Percentiles rank a stretch among this genome's conserved stretches.
phyloP scores from a whole-genome alignment of 2,113 vertebrate species.

The Ophiodon elongatus region DNA sequence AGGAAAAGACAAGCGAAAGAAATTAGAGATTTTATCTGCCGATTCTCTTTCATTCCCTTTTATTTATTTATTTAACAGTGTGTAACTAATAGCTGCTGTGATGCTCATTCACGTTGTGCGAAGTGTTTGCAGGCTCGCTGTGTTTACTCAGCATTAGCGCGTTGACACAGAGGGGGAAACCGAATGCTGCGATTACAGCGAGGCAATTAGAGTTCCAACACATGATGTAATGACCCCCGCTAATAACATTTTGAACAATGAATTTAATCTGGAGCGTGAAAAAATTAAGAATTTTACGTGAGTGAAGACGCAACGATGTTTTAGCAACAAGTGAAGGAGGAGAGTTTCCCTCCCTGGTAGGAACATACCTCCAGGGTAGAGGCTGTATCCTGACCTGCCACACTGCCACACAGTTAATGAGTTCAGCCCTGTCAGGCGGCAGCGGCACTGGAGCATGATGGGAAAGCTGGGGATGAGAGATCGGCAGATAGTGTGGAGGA shows the following conservation, averaged over 20 bases:
- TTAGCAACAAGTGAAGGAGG: not conserved
- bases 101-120: not conserved
- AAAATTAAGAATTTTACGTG: not conserved
- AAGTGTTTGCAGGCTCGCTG: not conserved
- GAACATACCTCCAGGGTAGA: not conserved
- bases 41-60: too few relatives aligned
- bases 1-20: not conserved
- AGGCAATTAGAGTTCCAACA: slow-evolving; percentile 15
- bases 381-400: not conserved
- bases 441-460: not conserved
- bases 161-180: not conserved
- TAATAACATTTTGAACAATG: slow-evolving; percentile 19
- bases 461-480: not conserved
- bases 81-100: not conserved
- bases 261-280: not conserved
- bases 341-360: not conserved
- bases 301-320: not conserved
- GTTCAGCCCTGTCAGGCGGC: not conserved
- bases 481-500: not conserved
- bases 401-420: not conserved
- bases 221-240: not conserved
- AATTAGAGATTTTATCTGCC: not conserved
- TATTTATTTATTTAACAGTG: not conserved
- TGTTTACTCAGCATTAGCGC: not conserved
- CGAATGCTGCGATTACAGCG: not conserved